phyloP scores from a whole-genome alignment of 2,888 invertebrate species.

The Heliconius charithonia region DNA sequence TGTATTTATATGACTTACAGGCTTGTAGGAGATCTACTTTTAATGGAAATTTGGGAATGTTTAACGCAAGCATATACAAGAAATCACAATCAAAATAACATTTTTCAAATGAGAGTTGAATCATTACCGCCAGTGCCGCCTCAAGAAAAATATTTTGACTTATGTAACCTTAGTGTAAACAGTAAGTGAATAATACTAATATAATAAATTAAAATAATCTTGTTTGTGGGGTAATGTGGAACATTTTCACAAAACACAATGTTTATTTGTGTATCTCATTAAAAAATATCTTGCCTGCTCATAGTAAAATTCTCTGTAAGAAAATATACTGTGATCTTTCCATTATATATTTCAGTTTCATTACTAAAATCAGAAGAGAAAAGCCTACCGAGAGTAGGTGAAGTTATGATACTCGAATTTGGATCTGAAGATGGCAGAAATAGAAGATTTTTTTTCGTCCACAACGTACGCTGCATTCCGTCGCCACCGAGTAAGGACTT shows the following conservation, averaged over 20 bases:
- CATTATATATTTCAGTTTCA: conserved; percentile 62
- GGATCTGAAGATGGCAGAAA: conserved; percentile 60
- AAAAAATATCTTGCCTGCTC: background rate
- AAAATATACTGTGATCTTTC: background rate
- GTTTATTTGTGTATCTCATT: background rate
- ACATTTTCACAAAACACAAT: background rate
- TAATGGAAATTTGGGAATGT: conserved; percentile 86
- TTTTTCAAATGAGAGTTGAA: conserved; percentile 65
- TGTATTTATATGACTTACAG: conserved; percentile 56
- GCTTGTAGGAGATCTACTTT: conserved; percentile 81
- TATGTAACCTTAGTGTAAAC: conserved; percentile 68
- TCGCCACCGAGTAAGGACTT: conserved; percentile 69
- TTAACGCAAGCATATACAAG: conserved; percentile 68
- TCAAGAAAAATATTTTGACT: conserved; percentile 62
- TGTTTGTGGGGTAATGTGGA: background rate
- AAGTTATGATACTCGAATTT: conserved; percentile 67
- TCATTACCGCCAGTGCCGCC: conserved; percentile 65
- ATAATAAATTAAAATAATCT: background rate
- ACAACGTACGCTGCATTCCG: conserved; percentile 67
- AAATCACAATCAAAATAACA: conserved; percentile 53
- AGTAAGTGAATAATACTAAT: conserved; percentile 55
- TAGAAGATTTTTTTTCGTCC: conserved; percentile 71
- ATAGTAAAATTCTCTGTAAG: background rate
- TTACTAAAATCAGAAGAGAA: conserved; percentile 61
- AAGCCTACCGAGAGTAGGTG: conserved; percentile 67